Percentiles rank a stretch among this genome's conserved stretches.
These are phyloP conservation scores for Papilio gigon DNA, from an alignment of 2,888 invertebrate species.

Conservation along the genomic window DNA sequence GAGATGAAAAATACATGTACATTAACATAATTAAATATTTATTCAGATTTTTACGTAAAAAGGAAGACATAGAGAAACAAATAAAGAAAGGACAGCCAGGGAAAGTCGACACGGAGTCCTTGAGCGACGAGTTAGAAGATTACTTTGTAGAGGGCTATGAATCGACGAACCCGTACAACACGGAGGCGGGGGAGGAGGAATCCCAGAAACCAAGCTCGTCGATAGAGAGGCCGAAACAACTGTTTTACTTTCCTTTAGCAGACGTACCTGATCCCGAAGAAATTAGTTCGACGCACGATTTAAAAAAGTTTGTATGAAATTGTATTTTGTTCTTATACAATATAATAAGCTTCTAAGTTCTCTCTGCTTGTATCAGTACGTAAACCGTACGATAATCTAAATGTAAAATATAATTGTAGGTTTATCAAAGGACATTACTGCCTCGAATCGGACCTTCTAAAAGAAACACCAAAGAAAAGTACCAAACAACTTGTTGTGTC, in stretches of 20 bases:
- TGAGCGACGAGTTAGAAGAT: conserved; percentile 51
- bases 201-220: conserved; percentile 12
- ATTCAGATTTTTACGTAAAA: conserved; percentile 62
- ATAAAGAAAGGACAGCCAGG: conserved; percentile 48
- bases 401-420: conserved; percentile 48
- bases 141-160: conserved; percentile 65
- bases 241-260: conserved; percentile 65
- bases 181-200: conserved; percentile 12
- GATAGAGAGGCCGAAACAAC: conserved; percentile 51
- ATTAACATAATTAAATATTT: not conserved
- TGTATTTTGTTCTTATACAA: not conserved
- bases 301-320: conserved; percentile 60
- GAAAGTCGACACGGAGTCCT: conserved; percentile 11
- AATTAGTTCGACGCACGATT: conserved; percentile 65
- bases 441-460: conserved; percentile 50
- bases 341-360: no score
- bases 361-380: not conserved
- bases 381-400: not conserved
- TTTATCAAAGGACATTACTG: conserved; percentile 71
- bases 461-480: conserved; percentile 12
- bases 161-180: conserved; percentile 45
- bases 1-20: not conserved
- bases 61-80: conserved; percentile 64
- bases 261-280: conserved; percentile 73
- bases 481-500: conserved; percentile 27